These are phyloP conservation scores for Chanos chanos DNA, from an alignment of 2,797 vertebrate species.

Conservation along the genomic window DNA sequence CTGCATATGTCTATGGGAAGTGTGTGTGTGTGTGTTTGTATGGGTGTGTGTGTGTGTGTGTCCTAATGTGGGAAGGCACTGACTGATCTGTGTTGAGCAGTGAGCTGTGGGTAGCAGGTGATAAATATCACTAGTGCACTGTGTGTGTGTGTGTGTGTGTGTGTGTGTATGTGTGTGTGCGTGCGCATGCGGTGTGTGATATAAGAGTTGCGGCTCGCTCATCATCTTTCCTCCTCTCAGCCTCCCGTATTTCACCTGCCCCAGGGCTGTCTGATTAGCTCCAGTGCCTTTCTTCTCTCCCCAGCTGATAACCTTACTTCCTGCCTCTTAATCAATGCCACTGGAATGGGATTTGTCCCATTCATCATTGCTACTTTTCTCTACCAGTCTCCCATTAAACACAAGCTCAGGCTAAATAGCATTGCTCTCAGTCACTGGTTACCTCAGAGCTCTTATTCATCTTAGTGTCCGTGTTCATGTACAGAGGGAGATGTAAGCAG, in stretches of 20 bases:
- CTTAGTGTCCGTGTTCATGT: no score
- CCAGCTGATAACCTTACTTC: constrained; percentile 55
- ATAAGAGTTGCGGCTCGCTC: no score
- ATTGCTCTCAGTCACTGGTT: no score
- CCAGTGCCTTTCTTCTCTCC: constrained; percentile 40
- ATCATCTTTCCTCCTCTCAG: constrained; percentile 30
- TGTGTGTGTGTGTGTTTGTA: not conserved
- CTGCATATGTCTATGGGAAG: no score
- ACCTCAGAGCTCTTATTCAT: no score
- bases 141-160: not conserved
- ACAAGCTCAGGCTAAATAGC: no score
- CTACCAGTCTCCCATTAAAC: constrained; percentile 1
- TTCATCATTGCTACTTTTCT: constrained; percentile 46
- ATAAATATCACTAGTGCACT: no score
- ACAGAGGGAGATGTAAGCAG: no score
- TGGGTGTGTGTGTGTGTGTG: not conserved
- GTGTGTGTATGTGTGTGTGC: not conserved
- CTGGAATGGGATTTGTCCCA: constrained; percentile 43
- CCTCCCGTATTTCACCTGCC: constrained; percentile 44
- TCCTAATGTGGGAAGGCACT: not conserved
- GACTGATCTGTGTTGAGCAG: no score
- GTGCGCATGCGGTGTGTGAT: no score
- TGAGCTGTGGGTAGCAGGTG: no score
- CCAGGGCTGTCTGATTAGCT: constrained; percentile 42
- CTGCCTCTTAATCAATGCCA: constrained; percentile 58